These are phyloP conservation scores for Pangasius djambal DNA, from an alignment of 2,797 vertebrate genomes.

Conservation along the genomic window DNA sequence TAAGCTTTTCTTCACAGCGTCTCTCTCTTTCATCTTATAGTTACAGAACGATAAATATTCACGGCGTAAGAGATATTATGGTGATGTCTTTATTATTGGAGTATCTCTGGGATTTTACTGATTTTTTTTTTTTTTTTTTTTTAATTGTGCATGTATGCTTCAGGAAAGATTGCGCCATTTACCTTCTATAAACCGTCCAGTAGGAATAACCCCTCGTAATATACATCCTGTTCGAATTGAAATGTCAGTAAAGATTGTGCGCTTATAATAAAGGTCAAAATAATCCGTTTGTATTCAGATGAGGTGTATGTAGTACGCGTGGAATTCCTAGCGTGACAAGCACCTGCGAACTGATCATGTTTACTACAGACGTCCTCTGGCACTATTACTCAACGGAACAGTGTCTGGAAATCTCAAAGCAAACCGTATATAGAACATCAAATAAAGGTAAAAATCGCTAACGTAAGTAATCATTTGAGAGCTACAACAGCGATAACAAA, in stretches of 20 bases:
- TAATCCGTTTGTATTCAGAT: too few species aligned
- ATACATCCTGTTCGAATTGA: not conserved
- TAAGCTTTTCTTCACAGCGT: not conserved
- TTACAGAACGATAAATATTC: not conserved
- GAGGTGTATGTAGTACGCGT: not conserved
- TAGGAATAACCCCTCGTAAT: not conserved
- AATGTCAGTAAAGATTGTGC: not conserved
- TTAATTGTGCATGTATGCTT: too few species aligned
- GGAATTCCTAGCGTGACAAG: not conserved
- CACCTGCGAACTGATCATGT: not conserved
- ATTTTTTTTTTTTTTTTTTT: not conserved
- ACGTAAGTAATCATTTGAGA: too few species aligned
- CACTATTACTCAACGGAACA: too few species aligned
- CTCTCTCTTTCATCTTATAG: not conserved
- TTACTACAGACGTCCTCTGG: not conserved
- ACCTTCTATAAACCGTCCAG: not conserved
- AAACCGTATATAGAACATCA: too few species aligned
- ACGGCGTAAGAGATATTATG: not conserved
- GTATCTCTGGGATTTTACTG: not conserved
- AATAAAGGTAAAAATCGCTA: too few species aligned
- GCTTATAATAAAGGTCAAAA: not conserved
- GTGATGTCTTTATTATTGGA: not conserved
- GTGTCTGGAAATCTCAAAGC: not conserved
- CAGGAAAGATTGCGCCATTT: not conserved
- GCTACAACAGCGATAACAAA: too few species aligned